These are phyloP conservation scores for Augochlora pura DNA, from an alignment of 1,140 invertebrate species.

Conservation along the genomic window DNA sequence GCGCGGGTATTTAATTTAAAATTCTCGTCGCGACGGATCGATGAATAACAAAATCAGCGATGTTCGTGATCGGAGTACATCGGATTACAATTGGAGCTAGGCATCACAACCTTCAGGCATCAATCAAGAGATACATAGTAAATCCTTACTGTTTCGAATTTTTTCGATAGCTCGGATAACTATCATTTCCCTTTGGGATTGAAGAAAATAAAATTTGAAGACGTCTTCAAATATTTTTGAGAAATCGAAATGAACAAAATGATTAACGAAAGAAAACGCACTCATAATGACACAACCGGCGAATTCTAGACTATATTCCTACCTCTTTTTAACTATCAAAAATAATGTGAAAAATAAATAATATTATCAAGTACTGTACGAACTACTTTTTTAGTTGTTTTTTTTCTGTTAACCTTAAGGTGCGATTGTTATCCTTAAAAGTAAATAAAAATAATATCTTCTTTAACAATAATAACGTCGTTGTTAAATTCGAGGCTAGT, in stretches of 20 bases:
- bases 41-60: conserved; percentile 1
- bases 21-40: conserved; percentile 30
- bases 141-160: too few species aligned
- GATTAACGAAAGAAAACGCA: too few species aligned
- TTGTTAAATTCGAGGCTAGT: neutral
- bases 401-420: neutral
- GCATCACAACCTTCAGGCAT: neutral
- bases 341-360: neutral
- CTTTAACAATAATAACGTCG: neutral
- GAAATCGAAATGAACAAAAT: too few species aligned
- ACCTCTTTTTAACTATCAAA: too few species aligned
- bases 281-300: too few species aligned
- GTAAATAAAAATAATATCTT: neutral
- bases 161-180: too few species aligned
- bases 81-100: neutral
- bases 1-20: conserved; percentile 31
- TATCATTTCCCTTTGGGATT: too few species aligned
- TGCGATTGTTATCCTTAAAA: neutral
- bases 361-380: neutral
- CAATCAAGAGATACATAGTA: neutral
- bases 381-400: neutral
- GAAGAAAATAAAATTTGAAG: too few species aligned
- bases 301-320: too few species aligned
- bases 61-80: conserved; percentile 17
- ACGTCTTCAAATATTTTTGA: too few species aligned